Evolutionary conservation across 2,888 invertebrate genomes (phyloP).

Genomic region (Cantharis rufa): DNA sequence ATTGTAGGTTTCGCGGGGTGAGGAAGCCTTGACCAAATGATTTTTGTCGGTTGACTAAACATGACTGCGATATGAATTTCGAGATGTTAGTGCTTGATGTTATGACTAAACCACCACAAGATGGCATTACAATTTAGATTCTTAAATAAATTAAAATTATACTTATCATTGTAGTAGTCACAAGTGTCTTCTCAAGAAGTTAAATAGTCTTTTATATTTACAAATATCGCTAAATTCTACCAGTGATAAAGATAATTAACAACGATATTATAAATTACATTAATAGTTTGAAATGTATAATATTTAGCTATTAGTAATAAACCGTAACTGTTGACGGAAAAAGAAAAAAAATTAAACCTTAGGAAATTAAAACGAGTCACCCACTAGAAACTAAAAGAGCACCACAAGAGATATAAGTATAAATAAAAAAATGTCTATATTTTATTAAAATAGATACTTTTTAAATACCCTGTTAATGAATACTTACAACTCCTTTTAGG

Average conservation of each 20-base stretch:
- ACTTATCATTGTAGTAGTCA: neutral
- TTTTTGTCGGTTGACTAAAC: neutral
- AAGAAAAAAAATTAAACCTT: neutral
- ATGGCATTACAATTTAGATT: neutral
- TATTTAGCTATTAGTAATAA: neutral
- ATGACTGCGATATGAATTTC: neutral
- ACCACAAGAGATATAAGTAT: neutral
- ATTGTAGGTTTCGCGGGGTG: neutral
- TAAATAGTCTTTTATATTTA: neutral
- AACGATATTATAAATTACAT: neutral
- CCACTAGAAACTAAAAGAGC: neutral
- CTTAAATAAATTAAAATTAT: neutral
- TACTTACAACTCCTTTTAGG: neutral
- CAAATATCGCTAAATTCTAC: neutral
- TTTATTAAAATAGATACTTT: constrained; percentile 4
- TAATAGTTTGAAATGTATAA: neutral
- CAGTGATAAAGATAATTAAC: neutral
- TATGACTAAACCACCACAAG: neutral
- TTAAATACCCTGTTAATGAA: constrained; percentile 2
- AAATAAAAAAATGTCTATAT: neutral
- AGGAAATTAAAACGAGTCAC: neutral
- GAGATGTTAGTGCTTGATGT: neutral
- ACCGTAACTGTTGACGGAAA: neutral
- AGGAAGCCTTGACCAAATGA: neutral
- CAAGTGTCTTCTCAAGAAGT: neutral